These are phyloP conservation scores for Dendrocincla fuliginosa DNA, from an alignment of 2,797 vertebrate species.

Conservation along the genomic window DNA sequence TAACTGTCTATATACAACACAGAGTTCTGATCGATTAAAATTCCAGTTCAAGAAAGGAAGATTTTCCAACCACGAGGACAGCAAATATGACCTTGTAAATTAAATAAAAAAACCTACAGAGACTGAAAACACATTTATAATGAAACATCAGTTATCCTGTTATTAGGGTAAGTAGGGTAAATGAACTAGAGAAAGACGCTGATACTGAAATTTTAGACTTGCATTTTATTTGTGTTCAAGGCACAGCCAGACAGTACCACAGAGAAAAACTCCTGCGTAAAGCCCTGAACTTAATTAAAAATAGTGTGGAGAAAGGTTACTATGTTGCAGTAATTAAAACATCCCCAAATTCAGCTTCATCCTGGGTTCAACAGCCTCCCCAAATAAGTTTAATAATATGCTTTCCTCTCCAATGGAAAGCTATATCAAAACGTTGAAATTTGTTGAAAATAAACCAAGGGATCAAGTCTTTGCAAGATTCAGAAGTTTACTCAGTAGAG, in stretches of 20 bases:
- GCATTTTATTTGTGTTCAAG: neutral
- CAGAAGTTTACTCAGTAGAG: neutral
- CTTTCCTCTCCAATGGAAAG: neutral
- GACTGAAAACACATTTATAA: neutral
- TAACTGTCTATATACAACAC: neutral
- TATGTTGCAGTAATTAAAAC: neutral
- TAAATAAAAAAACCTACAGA: neutral
- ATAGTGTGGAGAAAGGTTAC: neutral
- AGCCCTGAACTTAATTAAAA: neutral
- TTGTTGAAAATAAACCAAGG: neutral
- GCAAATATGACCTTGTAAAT: neutral
- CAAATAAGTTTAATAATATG: neutral
- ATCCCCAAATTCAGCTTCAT: neutral
- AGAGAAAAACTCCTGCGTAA: neutral
- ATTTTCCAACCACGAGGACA: neutral
- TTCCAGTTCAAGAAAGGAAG: neutral
- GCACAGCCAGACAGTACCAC: neutral
- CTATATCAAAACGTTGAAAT: neutral
- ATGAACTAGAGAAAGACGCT: neutral
- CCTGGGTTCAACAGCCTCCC: neutral
- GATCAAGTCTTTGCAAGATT: neutral
- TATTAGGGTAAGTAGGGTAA: neutral
- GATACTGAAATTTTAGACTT: neutral
- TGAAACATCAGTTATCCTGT: neutral
- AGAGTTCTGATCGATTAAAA: neutral